These are phyloP conservation scores for Halisarca cf. caerulea DNA, from an alignment of 37 sponge, comb jelly and placozoan genomes.

Conservation along the genomic window DNA sequence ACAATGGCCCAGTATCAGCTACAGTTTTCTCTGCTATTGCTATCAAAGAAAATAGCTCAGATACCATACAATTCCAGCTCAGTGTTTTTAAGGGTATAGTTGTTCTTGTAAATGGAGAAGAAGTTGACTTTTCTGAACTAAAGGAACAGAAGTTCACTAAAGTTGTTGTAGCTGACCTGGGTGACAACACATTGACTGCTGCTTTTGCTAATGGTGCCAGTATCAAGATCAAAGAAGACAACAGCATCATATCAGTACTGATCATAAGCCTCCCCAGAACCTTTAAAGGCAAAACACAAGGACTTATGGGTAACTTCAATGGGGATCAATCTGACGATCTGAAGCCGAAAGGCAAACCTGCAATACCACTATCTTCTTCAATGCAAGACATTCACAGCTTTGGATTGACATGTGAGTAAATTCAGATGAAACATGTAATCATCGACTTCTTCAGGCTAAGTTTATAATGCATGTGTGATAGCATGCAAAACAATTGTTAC, in stretches of 20 bases:
- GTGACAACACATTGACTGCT: conserved; percentile 26
- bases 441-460: no score
- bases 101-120: conserved; percentile 20
- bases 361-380: no score
- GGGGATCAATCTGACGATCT: conserved; percentile 63
- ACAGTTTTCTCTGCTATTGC: conserved; percentile 72
- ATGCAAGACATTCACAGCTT: no score
- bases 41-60: conserved; percentile 29
- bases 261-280: neutral
- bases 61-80: conserved; percentile 32
- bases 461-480: no score
- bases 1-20: conserved; percentile 23
- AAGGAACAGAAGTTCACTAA: neutral
- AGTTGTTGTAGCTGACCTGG: conserved; percentile 5
- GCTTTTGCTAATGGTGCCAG: conserved; percentile 14
- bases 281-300: conserved; percentile 22
- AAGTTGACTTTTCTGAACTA: neutral
- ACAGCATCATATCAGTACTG: conserved; percentile 34
- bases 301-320: conserved; percentile 72
- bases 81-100: neutral
- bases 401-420: no score
- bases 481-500: no score
- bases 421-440: no score
- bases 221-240: conserved; percentile 19
- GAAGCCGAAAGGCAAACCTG: conserved; percentile 14